Evolutionary conservation across 1,140 invertebrate genomes (phyloP), one percentile per base, ranked within the genome.

Genomic region (Neodiprion pinetum): DNA sequence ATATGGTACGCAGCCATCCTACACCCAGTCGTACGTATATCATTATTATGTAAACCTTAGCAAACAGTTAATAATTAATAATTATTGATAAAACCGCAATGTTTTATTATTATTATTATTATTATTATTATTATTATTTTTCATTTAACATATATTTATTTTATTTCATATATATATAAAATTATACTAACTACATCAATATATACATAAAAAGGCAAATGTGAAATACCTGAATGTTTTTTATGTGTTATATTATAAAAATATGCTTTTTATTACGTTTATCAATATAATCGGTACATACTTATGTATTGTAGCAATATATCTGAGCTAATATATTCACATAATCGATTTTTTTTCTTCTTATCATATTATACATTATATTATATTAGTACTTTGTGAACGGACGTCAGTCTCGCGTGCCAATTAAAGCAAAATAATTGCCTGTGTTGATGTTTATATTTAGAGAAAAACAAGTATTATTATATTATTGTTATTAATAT

Each of bases 141-240:
- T 77, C 76, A 74, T 50, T 40, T 48, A 17, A 48, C 48, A 71
- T 71, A 71, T 71, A 71, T 71, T 9, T 23, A 23, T 48, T n/a
- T 48, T 71, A 48, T 71, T 14, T 71, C 12, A 78, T 78, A 74
- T 82, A 82, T 85, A 83, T 85, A 86, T 86, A 87, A 88, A 87
- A 87, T 88, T 87, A 85, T 80, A 78, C 83, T 88, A 88, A 82
- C 84, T 88, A 87, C 82, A 81, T 86, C 81, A 75, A 86, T 88
- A 87, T 86, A 80, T 86, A 88, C 84, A 88, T 85, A 85, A 82
- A 86, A 88, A 88, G 86, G 84, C 86, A 88, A 87, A 88, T 84
- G 86, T 88, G 85, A 87, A 86, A 86, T 87, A 87, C 83, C 85
- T 84, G 85, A 87, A 85, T 79, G 80, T 83, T 83, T 78, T 28